Evolutionary conservation across 2,113 vertebrate species (phyloP).

Genomic region (Tor tambroides): DNA sequence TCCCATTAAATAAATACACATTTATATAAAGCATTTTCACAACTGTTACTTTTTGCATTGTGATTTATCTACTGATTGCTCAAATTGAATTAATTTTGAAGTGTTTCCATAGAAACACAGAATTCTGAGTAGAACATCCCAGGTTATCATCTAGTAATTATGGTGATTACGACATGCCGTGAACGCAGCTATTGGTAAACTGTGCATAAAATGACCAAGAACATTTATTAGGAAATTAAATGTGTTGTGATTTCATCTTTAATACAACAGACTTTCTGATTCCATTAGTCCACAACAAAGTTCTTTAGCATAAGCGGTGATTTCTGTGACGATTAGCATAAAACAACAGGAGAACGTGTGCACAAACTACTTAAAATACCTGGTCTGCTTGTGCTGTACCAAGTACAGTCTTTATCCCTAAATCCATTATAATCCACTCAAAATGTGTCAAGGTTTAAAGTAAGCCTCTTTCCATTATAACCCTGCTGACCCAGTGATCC

Average conservation of each 20-base stretch:
- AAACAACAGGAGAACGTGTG: background rate
- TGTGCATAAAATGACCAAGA: background rate
- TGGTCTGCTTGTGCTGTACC: background rate
- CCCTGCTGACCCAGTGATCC: background rate
- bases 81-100: background rate
- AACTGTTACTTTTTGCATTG: background rate
- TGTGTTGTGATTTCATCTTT: background rate
- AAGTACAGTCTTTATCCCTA: background rate
- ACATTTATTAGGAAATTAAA: background rate
- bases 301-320: background rate
- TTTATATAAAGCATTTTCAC: background rate
- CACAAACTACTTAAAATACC: slow-evolving; percentile 19
- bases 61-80: background rate
- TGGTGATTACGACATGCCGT: background rate
- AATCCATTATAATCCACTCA: slow-evolving; percentile 4
- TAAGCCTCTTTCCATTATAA: slow-evolving; percentile 1
- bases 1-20: background rate
- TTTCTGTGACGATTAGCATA: background rate
- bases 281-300: background rate
- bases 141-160: background rate
- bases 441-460: background rate
- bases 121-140: background rate
- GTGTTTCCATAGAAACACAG: no score
- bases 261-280: background rate
- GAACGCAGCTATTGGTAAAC: background rate